These are phyloP conservation scores for Drosophila tani DNA, from an alignment of 1,140 invertebrate species.

Conservation along the genomic window DNA sequence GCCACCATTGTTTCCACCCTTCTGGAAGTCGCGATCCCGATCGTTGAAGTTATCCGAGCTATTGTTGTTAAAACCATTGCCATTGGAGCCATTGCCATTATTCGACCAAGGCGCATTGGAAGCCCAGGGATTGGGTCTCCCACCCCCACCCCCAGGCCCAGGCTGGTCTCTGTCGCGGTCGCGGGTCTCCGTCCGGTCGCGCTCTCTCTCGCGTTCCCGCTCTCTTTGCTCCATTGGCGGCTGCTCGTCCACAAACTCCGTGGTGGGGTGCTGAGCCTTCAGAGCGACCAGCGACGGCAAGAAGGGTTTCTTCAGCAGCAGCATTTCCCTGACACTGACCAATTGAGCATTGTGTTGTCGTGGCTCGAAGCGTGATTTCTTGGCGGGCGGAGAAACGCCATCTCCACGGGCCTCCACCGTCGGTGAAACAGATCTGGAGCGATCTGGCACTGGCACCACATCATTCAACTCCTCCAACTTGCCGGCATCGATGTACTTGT, in stretches of 20 bases:
- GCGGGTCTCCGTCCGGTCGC: slow-evolving; percentile 17
- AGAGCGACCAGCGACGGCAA: slow-evolving; percentile 67
- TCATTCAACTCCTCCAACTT: slow-evolving; percentile 92
- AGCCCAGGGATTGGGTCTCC: slow-evolving; percentile 76
- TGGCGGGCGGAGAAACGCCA: slow-evolving; percentile 63
- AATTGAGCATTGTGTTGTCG: slow-evolving; percentile 79
- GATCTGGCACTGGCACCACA: slow-evolving; percentile 87
- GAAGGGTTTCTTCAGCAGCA: slow-evolving; percentile 76
- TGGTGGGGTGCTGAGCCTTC: slow-evolving; percentile 71
- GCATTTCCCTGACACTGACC: slow-evolving; percentile 73
- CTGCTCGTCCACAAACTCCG: slow-evolving; percentile 68
- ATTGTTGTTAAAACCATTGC: slow-evolving; percentile 73
- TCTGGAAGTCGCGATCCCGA: slow-evolving; percentile 60
- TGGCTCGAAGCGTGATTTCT: slow-evolving; percentile 76
- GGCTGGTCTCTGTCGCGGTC: slow-evolving; percentile 33
- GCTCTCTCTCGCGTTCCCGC: slow-evolving; percentile 30
- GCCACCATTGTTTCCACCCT: slow-evolving; percentile 49
- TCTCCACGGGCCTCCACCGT: slow-evolving; percentile 67
- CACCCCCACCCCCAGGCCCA: slow-evolving; percentile 4
- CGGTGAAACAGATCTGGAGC: slow-evolving; percentile 85
- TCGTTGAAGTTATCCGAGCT: slow-evolving; percentile 58
- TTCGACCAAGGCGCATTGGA: slow-evolving; percentile 63
- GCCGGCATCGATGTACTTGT: slow-evolving; percentile 91
- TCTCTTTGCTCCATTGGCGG: slow-evolving; percentile 59
- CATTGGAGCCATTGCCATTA: slow-evolving; percentile 65